Conservation (phyloP, 2,888 invertebrate genomes). For the Tachina fera region DNA sequence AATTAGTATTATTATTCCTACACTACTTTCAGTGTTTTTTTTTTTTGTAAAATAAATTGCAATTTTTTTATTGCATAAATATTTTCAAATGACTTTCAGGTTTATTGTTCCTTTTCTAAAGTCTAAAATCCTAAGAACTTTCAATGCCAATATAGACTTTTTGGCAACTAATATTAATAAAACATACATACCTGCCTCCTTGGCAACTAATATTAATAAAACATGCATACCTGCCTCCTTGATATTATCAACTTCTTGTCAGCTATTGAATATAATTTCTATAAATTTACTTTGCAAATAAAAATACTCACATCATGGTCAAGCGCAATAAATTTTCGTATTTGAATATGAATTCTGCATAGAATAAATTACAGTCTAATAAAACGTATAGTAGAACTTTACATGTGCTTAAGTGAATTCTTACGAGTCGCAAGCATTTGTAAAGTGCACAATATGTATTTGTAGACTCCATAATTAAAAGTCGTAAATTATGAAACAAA, state of each 20-base stretch:
- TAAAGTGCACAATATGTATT: conserved; percentile 24
- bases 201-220: too few species aligned
- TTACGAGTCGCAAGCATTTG: not conserved
- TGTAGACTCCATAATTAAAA: conserved; percentile 58
- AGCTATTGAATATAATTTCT: conserved; percentile 31
- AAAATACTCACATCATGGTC: conserved; percentile 53
- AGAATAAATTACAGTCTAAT: conserved; percentile 10
- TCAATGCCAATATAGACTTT: too few species aligned
- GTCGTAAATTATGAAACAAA: conserved; percentile 40
- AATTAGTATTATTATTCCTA: too few species aligned
- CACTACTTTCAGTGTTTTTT: too few species aligned
- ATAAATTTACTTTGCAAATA: conserved; percentile 53
- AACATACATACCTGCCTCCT: too few species aligned
- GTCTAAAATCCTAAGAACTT: too few species aligned
- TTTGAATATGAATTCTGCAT: conserved; percentile 16
- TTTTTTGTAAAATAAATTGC: too few species aligned
- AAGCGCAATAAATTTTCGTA: not conserved
- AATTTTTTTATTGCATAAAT: too few species aligned
- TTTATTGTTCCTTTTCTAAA: too few species aligned
- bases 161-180: too few species aligned
- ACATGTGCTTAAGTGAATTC: not conserved
- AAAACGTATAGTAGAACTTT: not conserved
- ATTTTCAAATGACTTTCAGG: too few species aligned
- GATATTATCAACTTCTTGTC: not conserved
- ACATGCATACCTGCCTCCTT: too few species aligned